Evolutionary conservation across 2,797 vertebrate genomes (phyloP), one percentile per base, ranked within the genome.

Genomic region (Crocodylus rhombifer): DNA sequence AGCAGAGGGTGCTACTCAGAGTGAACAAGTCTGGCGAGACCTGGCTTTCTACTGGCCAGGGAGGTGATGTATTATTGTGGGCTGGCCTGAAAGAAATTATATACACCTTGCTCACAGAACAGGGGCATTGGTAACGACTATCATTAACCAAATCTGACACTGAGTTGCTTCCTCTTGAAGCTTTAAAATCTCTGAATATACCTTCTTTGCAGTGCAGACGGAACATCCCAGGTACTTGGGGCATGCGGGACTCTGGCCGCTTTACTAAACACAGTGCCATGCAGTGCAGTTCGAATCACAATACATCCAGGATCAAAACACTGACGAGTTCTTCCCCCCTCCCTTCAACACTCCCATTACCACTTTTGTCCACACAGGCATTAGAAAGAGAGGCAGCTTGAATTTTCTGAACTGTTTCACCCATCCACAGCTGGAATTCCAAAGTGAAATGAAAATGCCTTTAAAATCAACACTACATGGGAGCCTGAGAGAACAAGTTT

Each of bases 401-500:
- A 92, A 97, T 97, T 97, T 96, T 97, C 96, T 95, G 96, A 95
- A 97, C 95, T 95, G 95, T 95, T 97, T 97, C 95, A 94, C 94
- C 95, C 96, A 95, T 96, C 96, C 97, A 96, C 96, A 97, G 96
- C 96, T 97, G 95, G 96, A 96, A 96, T 96, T 97, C 97, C 96
- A 97, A 97, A 97, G 95, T 67, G 67, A 95, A 97, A 96, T 88
- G 87, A 96, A 97, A 96, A 97, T 97, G 97, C 97, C 96, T 97
- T 97, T 97, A 97, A 98, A 98, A 97, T 97, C 95, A 96, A 97
- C 97, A 94, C 96, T 95, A 96, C 96, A 97, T 96, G 96, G 96
- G 97, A 97, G 95, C 94, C 97, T 89, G 95, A 97, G 97, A 97
- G 97, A 98, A 98, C 97, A 98, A 98, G 97, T 98, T 98, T 97